Base-by-base conservation (phyloP, 1,140 invertebrate species). In the Pissodes strobi region DNA sequence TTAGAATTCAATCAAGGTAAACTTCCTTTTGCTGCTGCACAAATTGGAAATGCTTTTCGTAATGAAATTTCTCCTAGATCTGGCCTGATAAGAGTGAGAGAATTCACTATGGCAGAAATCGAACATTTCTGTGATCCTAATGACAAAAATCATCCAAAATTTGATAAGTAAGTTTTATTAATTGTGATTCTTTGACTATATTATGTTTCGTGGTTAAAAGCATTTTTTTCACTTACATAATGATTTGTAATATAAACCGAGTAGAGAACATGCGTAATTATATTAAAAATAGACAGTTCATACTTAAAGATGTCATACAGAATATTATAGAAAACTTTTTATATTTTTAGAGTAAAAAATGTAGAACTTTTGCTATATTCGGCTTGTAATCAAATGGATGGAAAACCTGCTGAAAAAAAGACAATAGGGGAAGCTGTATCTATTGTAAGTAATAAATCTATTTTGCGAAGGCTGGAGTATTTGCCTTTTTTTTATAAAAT, bases 81-180 rank as follows among this genome's bases (percentile, higher is more conserved):
- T 73, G 97, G 97, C 0, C 82, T 99, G 8, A 90, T 99, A 13
- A 85, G 97, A 75, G 96, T 99, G 1, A 84, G 92, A 74, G 98
- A 99, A 78, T 99, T 99, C 74, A 99, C 96, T 0, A 98, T 99
- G 96, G 97, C 97, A 45, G 98, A 99, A 83, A 99, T 99, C 70
- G 98, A 99, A 79, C 96, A 99, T 82, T 99, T 99, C 79, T 97
- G 97, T 81, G 95, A 99, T 80, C 93, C 96, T 0, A 79, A 69
- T 1, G 83, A 92, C 63, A 98, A 99, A 74, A 85, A 83, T 63
- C 95, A 99, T 82, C 87, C 90, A 0, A 99, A 98, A 80, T 99
- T 99, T 81, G 82, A 82, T 1, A 81, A 80, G 60, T 62, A 45
- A 30, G 23, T 39, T 23, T 57, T 45, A 45, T 57, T 22, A 13